phyloP scores from a whole-genome alignment of 2,113 vertebrate species.

The Gadus chalcogrammus region DNA sequence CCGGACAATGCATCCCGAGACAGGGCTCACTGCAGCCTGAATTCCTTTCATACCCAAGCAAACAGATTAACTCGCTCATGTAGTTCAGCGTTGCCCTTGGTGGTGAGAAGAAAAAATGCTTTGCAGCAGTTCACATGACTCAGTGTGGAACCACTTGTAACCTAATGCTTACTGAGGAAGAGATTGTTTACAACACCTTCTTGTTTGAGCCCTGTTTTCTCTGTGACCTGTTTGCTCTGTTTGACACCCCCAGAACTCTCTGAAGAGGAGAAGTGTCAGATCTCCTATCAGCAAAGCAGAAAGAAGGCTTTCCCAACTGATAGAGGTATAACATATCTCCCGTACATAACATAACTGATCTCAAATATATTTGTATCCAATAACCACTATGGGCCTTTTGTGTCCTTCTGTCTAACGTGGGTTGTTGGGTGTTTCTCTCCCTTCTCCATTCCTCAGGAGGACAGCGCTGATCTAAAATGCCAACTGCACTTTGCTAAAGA shows the following conservation, averaged over 20 bases:
- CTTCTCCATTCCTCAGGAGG: slow-evolving; percentile 75
- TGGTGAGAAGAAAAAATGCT: slow-evolving; percentile 1
- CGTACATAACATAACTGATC: neutral
- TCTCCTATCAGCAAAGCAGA: slow-evolving; percentile 80
- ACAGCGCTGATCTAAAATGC: slow-evolving; percentile 90
- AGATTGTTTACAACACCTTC: no score
- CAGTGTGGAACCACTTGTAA: neutral
- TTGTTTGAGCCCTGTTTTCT: no score
- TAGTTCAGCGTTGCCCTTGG: neutral
- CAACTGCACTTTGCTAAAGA: slow-evolving; percentile 98
- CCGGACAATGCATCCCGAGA: slow-evolving; percentile 39
- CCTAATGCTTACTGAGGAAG: no score
- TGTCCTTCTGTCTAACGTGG: neutral
- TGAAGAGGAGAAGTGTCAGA: slow-evolving; percentile 84
- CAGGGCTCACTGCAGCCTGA: slow-evolving; percentile 35
- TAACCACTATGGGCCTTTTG: neutral
- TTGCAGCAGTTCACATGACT: neutral
- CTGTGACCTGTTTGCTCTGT: neutral
- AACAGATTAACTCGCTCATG: slow-evolving; percentile 22
- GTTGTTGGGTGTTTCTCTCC: slow-evolving; percentile 10
- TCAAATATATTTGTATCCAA: neutral
- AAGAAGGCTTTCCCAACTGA: slow-evolving; percentile 84
- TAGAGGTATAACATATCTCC: slow-evolving; percentile 58
- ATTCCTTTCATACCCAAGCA: slow-evolving; percentile 57
- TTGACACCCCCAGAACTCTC: slow-evolving; percentile 76